These are phyloP conservation scores for Noctua fimbriata DNA, from an alignment of 2,888 invertebrate species.

Conservation along the genomic window DNA sequence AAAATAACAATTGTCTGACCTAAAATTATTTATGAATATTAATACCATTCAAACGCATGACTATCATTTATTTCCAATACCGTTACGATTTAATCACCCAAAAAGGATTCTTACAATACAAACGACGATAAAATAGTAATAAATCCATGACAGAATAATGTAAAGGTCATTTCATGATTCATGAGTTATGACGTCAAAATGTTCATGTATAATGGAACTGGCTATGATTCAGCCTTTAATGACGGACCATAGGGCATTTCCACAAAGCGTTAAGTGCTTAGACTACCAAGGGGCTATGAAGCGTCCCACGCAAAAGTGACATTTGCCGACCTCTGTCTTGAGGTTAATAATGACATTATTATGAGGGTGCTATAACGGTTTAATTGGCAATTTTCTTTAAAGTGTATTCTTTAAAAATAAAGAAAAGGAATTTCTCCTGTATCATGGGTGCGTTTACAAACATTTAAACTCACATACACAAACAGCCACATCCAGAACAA, in stretches of 20 bases:
- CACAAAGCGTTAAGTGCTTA: slow-evolving; percentile 61
- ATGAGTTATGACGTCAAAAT: slow-evolving; percentile 75
- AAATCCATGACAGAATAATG: slow-evolving; percentile 60
- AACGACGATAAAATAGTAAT: slow-evolving; percentile 45
- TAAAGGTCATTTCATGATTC: slow-evolving; percentile 79
- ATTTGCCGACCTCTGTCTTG: slow-evolving; percentile 51
- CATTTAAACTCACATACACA: too few species aligned
- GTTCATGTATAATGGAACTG: slow-evolving; percentile 65
- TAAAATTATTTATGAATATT: slow-evolving; percentile 6
- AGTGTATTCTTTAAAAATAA: background rate
- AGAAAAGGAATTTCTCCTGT: too few species aligned
- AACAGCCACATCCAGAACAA: too few species aligned
- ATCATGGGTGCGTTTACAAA: too few species aligned
- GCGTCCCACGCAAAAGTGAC: slow-evolving; percentile 46
- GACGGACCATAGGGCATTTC: slow-evolving; percentile 73
- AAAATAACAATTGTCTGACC: slow-evolving; percentile 3
- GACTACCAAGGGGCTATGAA: slow-evolving; percentile 3
- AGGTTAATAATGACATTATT: slow-evolving; percentile 3
- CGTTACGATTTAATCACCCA: slow-evolving; percentile 34
- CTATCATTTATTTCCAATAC: slow-evolving; percentile 21
- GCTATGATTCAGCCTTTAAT: slow-evolving; percentile 79
- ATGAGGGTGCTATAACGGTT: background rate
- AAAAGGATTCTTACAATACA: slow-evolving; percentile 30
- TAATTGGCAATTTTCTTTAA: background rate
- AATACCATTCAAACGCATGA: slow-evolving; percentile 33